Evolutionary conservation across 2,888 invertebrate genomes (phyloP), one percentile per base, ranked within the genome.

Genomic region (Sarcophaga subvicina): DNA sequence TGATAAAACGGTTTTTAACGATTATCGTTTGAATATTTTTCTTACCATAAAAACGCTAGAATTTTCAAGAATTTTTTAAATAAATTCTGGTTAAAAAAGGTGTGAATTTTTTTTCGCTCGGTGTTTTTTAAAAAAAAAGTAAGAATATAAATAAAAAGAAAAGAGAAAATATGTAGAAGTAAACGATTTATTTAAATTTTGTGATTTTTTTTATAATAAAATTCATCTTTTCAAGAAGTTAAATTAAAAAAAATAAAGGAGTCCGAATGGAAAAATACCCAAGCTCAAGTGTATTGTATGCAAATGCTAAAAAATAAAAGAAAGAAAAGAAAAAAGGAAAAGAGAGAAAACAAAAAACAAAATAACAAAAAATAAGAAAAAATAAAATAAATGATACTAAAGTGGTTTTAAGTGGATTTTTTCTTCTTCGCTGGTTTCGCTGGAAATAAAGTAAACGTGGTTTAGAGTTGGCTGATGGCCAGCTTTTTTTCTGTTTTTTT

Each of bases 401-500:
- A 77, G 71, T 77, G 59, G 45, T 47, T 60, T 60, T 45, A 64
- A 77, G 54, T 17, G 54, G 64, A 64, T 82, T 54, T 77, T 64
- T 54, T 14, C 54, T 37, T 54, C 54, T 54, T 54, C 54, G 54
- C 54, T 54, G 54, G 2, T 37, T 37, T 37, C 37, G 37, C 37
- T 10, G 17, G 54, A 54, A 17, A 54, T 54, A 63, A 76, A 60
- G 64, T 67, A 83, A 83, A 83, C 72, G 66, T 83, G 83, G 66
- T 72, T 78, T 83, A 71, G 49, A 64, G 49, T 77, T 83, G 83
- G 72, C 77, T 78, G 49, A 60, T 72, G 67, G 71, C 77, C 83
- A 83, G 71, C 45, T 64, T 82, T 64, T 77, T 20, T 47, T 82
- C 2, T 8, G 0, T 37, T 8, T 37, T 37, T 37, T 37, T 37